Evolutionary conservation across 2,113 vertebrate species (phyloP).

Genomic region (Caranx ignobilis): DNA sequence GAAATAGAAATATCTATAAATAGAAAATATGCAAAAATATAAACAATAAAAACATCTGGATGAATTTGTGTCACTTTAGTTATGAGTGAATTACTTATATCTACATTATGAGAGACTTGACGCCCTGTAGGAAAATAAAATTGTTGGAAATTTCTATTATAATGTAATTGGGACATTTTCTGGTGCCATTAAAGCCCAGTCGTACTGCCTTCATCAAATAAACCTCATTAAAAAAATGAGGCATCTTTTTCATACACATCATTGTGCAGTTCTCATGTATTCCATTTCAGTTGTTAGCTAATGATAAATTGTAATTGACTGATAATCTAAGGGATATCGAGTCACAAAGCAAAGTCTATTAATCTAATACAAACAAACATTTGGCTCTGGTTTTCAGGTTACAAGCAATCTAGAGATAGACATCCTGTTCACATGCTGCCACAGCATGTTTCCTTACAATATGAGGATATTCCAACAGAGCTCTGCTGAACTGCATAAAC

Average conservation of each 20-base stretch:
- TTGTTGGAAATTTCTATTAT: background rate
- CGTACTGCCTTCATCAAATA: background rate
- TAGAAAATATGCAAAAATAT: background rate
- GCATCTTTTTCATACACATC: background rate
- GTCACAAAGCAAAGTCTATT: conserved; percentile 40
- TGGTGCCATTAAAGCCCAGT: background rate
- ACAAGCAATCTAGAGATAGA: conserved; percentile 27
- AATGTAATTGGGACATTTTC: background rate
- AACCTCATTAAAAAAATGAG: background rate
- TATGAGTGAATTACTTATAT: no score
- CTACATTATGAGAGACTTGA: background rate
- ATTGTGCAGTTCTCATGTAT: background rate
- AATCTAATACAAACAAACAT: conserved; percentile 48
- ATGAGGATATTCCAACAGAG: conserved; percentile 49
- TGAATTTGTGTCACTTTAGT: background rate
- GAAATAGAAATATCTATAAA: background rate
- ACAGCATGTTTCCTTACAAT: conserved; percentile 34
- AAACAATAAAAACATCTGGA: background rate
- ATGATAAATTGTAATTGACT: background rate
- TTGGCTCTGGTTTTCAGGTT: conserved; percentile 30
- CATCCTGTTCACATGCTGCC: conserved; percentile 53
- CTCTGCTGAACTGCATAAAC: conserved; percentile 52
- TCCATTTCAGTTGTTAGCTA: conserved; percentile 13
- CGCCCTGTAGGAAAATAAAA: background rate
- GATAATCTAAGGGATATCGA: conserved; percentile 5